Base-by-base conservation (phyloP, 1,140 invertebrate species). In the Cardiocondyla obscurior region DNA sequence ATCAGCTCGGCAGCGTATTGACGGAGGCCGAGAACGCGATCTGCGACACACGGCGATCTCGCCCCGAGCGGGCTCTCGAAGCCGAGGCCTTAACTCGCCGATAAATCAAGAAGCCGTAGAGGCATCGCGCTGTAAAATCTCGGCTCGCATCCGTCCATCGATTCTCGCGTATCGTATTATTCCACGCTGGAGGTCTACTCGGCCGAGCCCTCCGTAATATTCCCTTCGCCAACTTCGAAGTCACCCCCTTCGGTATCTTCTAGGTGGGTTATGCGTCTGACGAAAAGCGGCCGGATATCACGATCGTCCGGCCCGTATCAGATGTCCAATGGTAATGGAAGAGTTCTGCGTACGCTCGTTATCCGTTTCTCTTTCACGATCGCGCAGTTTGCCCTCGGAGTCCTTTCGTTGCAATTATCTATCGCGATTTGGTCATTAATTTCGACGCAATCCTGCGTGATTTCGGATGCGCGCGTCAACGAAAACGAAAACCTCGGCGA, bases 51-150 rank as follows among this genome's bases (percentile, higher is more conserved):
- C 88, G 72, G 89, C 91, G 91, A 91, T 90, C 85, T 85, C 69
- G 88, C 89, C 89, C 88, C 87, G 89, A 88, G 86, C 89, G 88
- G 88, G 88, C 92, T 90, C 91, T n/a, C 22, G 85, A 83, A 90
- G 89, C 19, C 85, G 85, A 90, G 90, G 90, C 91, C 91, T 92
- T 93, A 92, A 93, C 91, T 92, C 89, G 89, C 85, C 92, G 93
- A 94, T 94, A 94, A 94, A 94, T 94, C 93, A 93, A 92, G 91
- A 92, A 92, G 91, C 90, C 91, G 83, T 92, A 91, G 89, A 92
- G 92, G 92, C 88, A 89, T 88, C 85, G 81, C 86, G 87, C 89
- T 90, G 90, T 93, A 93, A 94, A 93, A 89, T 93, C 90, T 79
- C 76, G 69, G 22, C 64, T 49, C 25, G 22, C 36, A n/a, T 60